Percentiles rank a stretch among this genome's conserved stretches.
phyloP scores from a whole-genome alignment of 1,140 invertebrate genomes.

The Thaumatotibia leucotreta region DNA sequence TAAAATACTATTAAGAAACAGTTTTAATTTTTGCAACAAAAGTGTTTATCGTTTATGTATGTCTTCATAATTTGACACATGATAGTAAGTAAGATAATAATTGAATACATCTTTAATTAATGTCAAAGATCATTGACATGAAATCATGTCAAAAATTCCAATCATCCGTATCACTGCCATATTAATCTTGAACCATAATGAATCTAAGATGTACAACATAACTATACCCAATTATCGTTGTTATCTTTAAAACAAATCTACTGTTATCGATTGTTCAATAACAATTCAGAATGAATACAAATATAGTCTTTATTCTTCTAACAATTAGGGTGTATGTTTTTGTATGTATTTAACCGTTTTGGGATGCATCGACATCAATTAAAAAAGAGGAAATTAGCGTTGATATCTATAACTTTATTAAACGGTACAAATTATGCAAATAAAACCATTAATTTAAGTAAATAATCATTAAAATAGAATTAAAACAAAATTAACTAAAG shows the following conservation, averaged over 20 bases:
- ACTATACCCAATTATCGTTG: slow-evolving; percentile 20
- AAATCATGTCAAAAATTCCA: neutral
- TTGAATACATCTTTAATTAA: no score
- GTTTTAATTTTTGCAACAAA: no score
- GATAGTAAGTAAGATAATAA: neutral
- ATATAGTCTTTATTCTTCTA: neutral
- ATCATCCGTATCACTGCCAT: neutral
- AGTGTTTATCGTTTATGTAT: neutral
- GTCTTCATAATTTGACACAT: neutral
- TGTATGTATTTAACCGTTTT: no score
- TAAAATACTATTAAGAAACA: no score
- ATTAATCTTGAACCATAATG: neutral
- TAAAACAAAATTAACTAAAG: no score
- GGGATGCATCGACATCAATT: no score
- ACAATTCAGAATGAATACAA: neutral
- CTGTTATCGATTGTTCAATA: neutral
- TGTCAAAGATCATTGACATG: neutral
- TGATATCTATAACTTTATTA: no score
- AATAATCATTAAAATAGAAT: no score
- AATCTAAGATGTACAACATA: neutral
- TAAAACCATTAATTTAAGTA: no score
- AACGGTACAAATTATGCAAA: no score
- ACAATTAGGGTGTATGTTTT: no score
- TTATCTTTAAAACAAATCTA: neutral
- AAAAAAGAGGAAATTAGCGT: no score